Evolutionary conservation across 2,888 invertebrate species (phyloP).

Genomic region (Hypomecis atomaria): DNA sequence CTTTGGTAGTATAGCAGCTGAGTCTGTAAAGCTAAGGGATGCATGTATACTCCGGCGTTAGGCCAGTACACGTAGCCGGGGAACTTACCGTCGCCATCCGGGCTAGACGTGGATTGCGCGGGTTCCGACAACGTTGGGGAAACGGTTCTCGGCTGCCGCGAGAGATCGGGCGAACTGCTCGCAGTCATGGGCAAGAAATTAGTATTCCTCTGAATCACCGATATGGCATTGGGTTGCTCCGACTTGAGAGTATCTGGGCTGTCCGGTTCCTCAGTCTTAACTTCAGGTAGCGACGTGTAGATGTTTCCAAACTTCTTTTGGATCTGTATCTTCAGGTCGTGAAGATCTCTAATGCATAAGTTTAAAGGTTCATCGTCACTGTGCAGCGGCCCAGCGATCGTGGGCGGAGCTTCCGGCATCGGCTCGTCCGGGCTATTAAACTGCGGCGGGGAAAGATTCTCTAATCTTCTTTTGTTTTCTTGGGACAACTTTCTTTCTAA

Average conservation of each 20-base stretch:
- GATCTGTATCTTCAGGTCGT: slow-evolving; percentile 87
- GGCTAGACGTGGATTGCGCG: slow-evolving; percentile 66
- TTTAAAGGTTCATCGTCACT: slow-evolving; percentile 90
- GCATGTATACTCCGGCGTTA: slow-evolving; percentile 88
- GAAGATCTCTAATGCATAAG: slow-evolving; percentile 91
- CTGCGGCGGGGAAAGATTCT: slow-evolving; percentile 64
- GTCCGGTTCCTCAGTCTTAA: slow-evolving; percentile 86
- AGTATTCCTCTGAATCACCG: slow-evolving; percentile 78
- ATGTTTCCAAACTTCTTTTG: slow-evolving; percentile 86
- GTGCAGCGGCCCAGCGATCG: slow-evolving; percentile 66
- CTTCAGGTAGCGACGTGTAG: slow-evolving; percentile 82
- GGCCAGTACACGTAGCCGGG: slow-evolving; percentile 89
- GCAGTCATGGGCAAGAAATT: slow-evolving; percentile 69
- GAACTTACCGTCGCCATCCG: slow-evolving; percentile 66
- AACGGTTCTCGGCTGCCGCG: slow-evolving; percentile 59
- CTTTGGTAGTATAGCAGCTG: slow-evolving; percentile 90
- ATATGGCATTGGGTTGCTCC: slow-evolving; percentile 76
- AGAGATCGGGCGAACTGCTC: slow-evolving; percentile 74
- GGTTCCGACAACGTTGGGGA: slow-evolving; percentile 75
- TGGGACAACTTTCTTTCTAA: slow-evolving; percentile 88
- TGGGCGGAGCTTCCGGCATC: slow-evolving; percentile 67
- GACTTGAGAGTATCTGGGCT: slow-evolving; percentile 74
- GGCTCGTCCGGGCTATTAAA: slow-evolving; percentile 70
- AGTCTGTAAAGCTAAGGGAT: slow-evolving; percentile 89
- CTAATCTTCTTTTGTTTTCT: slow-evolving; percentile 83